Percentiles rank a stretch among this genome's conserved stretches.
phyloP scores from a whole-genome alignment of 2,888 invertebrate species.

The Tachina fera region DNA sequence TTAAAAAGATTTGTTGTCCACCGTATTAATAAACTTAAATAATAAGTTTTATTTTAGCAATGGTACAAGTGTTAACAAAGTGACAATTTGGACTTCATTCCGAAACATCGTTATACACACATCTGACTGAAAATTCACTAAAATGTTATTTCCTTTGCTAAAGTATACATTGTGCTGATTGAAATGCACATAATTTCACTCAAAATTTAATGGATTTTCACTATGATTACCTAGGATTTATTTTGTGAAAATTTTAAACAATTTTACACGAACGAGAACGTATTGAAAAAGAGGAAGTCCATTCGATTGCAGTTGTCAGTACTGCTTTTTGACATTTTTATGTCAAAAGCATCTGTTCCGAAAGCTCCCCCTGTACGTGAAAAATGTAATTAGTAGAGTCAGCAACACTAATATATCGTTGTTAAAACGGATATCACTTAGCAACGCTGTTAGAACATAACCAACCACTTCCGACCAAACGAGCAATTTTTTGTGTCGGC shows the following conservation, averaged over 20 bases:
- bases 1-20: not conserved
- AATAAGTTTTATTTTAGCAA: too few species aligned
- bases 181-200: slow-evolving; percentile 70
- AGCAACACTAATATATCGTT: not conserved
- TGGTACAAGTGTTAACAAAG: too few species aligned
- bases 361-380: slow-evolving; percentile 60
- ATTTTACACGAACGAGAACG: slow-evolving; percentile 83
- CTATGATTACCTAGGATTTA: slow-evolving; percentile 83
- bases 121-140: slow-evolving; percentile 7
- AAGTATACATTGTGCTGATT: slow-evolving; percentile 45
- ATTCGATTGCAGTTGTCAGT: slow-evolving; percentile 78
- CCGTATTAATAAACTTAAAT: not conserved
- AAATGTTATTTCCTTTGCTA: slow-evolving; percentile 23
- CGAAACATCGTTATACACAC: slow-evolving; percentile 71
- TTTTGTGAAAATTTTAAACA: slow-evolving; percentile 81
- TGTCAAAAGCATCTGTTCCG: slow-evolving; percentile 69
- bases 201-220: slow-evolving; percentile 73
- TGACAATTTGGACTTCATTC: not conserved
- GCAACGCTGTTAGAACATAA: not conserved
- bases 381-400: not conserved
- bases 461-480: not conserved
- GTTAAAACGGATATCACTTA: too few species aligned
- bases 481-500: too few species aligned
- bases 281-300: slow-evolving; percentile 83
- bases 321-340: slow-evolving; percentile 65